Evolutionary conservation across 2,888 invertebrate genomes (phyloP).

Genomic region (Antheraea yamamai): DNA sequence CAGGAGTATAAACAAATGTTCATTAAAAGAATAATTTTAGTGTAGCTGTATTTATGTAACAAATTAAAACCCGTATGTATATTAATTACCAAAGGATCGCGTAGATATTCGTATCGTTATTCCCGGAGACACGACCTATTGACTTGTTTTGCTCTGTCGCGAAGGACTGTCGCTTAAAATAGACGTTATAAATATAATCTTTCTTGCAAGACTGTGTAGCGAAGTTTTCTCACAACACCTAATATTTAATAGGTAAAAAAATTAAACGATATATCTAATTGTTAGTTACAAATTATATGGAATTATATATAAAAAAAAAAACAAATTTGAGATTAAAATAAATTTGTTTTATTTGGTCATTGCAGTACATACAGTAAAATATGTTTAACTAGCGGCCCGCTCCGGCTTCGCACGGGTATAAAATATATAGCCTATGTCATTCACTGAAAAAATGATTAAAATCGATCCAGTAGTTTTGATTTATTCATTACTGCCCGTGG

Average conservation of each 20-base stretch:
- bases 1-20: not conserved
- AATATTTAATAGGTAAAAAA: not conserved
- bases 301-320: no score
- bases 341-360: no score
- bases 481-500: no score
- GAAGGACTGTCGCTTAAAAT: constrained; percentile 25
- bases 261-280: not conserved
- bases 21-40: not conserved
- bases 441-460: no score
- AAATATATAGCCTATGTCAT: no score
- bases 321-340: no score
- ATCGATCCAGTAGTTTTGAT: no score
- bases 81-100: not conserved
- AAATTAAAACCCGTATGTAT: not conserved
- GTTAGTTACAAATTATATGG: no score
- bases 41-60: not conserved
- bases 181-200: constrained; percentile 8
- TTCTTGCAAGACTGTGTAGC: not conserved
- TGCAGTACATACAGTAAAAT: no score
- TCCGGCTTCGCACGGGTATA: no score
- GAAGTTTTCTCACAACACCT: not conserved
- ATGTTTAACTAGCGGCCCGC: no score
- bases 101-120: constrained; percentile 33
- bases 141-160: constrained; percentile 27
- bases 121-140: constrained; percentile 30